These are phyloP conservation scores for Coregonus suidteri DNA, from an alignment of 2,797 vertebrate species.

Conservation along the genomic window DNA sequence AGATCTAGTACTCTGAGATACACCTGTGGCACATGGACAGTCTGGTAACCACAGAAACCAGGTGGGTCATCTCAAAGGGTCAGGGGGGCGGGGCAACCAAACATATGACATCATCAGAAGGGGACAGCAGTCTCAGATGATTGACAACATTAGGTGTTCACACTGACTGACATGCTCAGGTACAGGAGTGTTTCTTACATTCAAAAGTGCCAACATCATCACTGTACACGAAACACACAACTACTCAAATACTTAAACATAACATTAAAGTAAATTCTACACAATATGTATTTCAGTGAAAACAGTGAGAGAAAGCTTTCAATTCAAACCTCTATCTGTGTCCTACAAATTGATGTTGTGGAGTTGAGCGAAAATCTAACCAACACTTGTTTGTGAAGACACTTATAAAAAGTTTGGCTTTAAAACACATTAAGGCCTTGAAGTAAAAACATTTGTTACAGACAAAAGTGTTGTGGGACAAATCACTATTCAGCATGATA, in stretches of 20 bases:
- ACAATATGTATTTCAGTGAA: not conserved
- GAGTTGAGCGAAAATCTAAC: not conserved
- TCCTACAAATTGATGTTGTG: not conserved
- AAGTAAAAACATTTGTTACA: not conserved
- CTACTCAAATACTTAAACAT: too few species aligned
- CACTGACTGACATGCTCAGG: not conserved
- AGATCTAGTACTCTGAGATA: not conserved
- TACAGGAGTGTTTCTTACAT: not conserved
- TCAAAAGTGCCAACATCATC: slow-evolving; percentile 1
- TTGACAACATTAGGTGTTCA: not conserved
- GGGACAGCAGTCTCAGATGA: not conserved
- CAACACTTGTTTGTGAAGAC: not conserved
- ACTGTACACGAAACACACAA: not conserved
- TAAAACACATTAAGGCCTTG: not conserved
- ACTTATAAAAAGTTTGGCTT: not conserved
- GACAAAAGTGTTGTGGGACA: not conserved
- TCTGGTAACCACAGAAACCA: not conserved
- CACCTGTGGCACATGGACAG: not conserved
- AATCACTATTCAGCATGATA: not conserved
- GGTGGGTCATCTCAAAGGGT: not conserved
- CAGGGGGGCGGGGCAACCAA: not conserved
- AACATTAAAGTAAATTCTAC: not conserved
- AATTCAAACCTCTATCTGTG: not conserved
- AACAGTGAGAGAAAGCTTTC: not conserved
- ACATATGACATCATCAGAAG: not conserved